Conservation (phyloP, 1,140 invertebrate species). For the Drosophila subobscura region DNA sequence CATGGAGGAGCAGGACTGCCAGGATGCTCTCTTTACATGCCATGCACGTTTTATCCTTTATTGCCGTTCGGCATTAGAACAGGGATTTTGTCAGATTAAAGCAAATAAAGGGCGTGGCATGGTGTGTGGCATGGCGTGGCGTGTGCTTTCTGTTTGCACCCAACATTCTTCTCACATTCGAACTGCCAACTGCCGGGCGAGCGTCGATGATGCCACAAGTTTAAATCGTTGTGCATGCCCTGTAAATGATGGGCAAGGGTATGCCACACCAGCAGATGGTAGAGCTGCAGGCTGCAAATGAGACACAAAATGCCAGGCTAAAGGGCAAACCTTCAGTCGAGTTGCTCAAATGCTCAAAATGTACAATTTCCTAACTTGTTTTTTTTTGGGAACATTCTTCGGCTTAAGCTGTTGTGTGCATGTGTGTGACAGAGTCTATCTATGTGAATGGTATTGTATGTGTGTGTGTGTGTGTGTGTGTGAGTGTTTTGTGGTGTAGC, state of each 20-base stretch:
- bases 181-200: conserved; percentile 31
- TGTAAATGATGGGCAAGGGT: background rate
- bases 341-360: background rate
- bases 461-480: conserved; percentile 7
- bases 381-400: conserved; percentile 44
- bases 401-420: conserved; percentile 38
- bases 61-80: conserved; percentile 78
- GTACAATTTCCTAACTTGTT: conserved; percentile 7
- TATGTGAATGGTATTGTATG: background rate
- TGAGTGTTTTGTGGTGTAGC: conserved; percentile 37
- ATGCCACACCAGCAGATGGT: background rate
- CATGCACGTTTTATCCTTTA: conserved; percentile 79
- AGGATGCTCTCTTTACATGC: conserved; percentile 63
- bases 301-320: background rate
- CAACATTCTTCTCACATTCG: conserved; percentile 3
- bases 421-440: conserved; percentile 1
- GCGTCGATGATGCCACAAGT: conserved; percentile 63
- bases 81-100: conserved; percentile 79
- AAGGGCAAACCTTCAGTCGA: conserved; percentile 32
- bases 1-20: background rate
- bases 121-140: background rate
- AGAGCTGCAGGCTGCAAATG: no score
- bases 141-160: conserved; percentile 68
- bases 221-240: conserved; percentile 53
- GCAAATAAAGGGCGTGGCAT: conserved; percentile 69